Base-by-base conservation (phyloP, 2,797 vertebrate species). In the Chromis chromis region DNA sequence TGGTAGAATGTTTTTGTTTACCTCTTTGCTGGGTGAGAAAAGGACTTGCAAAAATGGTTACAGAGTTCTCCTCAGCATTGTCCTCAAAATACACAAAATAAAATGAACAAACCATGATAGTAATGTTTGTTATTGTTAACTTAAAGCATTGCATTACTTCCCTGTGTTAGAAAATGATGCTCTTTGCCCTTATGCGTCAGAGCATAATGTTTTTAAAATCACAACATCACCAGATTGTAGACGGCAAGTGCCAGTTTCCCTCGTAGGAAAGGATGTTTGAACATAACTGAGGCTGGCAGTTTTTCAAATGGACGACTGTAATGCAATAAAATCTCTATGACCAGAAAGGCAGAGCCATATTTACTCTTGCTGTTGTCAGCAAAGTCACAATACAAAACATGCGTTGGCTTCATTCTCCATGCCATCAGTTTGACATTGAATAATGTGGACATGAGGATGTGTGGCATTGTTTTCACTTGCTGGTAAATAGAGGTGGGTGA, bases 341-440 rank as follows among this genome's bases (percentile, higher is more conserved):
- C 19, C 58, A 56, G 78, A 73, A 78, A 76, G 68, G 31, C 76
- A 13, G 71, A 68, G 76, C 57, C 52, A 12, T 70, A 70, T 85
- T 79, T 74, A 60, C 79, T 69, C 70, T 36, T 6, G 27, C 81
- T 75, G 82, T 68, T 74, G 81, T 88, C 85, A 87, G 86, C 79
- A 79, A 22, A 31, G 66, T 69, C 67, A 28, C 67, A 62, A 72
- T 74, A 27, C 31, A 74, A 63, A 65, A 80, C 57, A 62, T 65
- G 31, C 55, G 7, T 42, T 52, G 42, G 31, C 55, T 67, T 71
- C 48, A 49, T 50, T 74, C 49, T 69, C 49, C 0, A 11, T 50
- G 56, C 27, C 39, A 27, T 72, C 57, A 70, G 28, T 46, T 10
- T 76, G 65, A 85, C 10, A 1, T 31, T 86, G 55, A 83, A 25